A percentile compares a stretch with the other conserved stretches of the same genome.
Evolutionary conservation across 2,797 vertebrate species (phyloP).

Genomic region (Eulemur mongoz): DNA sequence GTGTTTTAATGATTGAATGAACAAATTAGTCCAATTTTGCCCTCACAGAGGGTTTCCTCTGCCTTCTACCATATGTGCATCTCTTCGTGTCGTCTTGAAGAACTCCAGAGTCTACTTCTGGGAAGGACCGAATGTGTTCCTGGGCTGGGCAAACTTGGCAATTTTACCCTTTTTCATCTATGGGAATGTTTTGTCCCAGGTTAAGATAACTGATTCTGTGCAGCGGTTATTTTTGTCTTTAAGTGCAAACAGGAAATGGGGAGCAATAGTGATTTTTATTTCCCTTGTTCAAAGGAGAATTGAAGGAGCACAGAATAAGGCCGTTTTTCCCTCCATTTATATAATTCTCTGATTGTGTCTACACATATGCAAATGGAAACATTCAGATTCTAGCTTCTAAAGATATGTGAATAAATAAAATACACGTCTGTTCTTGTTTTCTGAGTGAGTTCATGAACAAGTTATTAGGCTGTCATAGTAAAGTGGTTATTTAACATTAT

Average conservation of each 20-base stretch:
- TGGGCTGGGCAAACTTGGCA: not conserved
- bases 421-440: not conserved
- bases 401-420: not conserved
- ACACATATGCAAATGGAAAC: not conserved
- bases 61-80: not conserved
- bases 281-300: not conserved
- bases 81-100: not conserved
- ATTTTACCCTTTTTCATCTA: not conserved
- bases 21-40: not conserved
- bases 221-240: not conserved
- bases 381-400: not conserved
- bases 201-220: not conserved
- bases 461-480: not conserved
- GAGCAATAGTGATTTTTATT: not conserved
- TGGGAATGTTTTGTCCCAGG: not conserved
- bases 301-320: not conserved
- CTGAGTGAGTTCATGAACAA: not conserved
- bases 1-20: not conserved
- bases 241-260: not conserved
- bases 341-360: not conserved
- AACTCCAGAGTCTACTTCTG: not conserved
- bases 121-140: rapidly evolving
- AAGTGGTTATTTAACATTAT: not conserved
- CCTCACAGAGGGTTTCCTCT: rapidly evolving
- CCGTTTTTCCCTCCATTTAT: not conserved